Evolutionary conservation across 2,888 invertebrate genomes (phyloP).

Genomic region (Fabriciana adippe): DNA sequence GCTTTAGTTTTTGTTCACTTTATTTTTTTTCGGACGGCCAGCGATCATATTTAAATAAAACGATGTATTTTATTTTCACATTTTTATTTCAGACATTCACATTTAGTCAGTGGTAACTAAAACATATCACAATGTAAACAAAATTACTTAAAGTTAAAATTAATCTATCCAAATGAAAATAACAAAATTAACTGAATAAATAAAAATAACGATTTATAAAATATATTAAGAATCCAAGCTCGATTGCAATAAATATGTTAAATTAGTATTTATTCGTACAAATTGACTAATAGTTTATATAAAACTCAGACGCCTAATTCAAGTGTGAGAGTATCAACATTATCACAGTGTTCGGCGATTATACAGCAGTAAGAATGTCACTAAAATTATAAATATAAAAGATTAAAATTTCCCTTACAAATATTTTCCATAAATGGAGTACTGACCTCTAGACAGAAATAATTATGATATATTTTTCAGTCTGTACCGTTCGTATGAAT

Average conservation of each 20-base stretch:
- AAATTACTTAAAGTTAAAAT: slow-evolving; percentile 42
- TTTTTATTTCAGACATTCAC: slow-evolving; percentile 47
- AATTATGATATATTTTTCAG: slow-evolving; percentile 42
- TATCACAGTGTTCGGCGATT: slow-evolving; percentile 49
- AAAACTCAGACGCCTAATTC: slow-evolving; percentile 53
- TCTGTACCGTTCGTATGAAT: slow-evolving; percentile 33
- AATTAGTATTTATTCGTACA: slow-evolving; percentile 45
- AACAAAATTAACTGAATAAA: slow-evolving; percentile 25
- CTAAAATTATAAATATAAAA: slow-evolving; percentile 23
- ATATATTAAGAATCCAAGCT: slow-evolving; percentile 55
- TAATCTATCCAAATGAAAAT: slow-evolving; percentile 45
- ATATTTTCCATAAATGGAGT: slow-evolving; percentile 34
- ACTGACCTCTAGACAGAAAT: slow-evolving; percentile 50
- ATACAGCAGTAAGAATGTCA: slow-evolving; percentile 38
- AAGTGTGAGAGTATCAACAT: slow-evolving; percentile 57
- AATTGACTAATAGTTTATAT: slow-evolving; percentile 52
- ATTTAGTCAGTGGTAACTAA: slow-evolving; percentile 56
- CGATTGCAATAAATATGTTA: slow-evolving; percentile 51
- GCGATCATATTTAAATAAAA: slow-evolving; percentile 35
- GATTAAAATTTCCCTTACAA: slow-evolving; percentile 41
- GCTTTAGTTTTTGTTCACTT: slow-evolving; percentile 6
- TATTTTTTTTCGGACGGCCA: slow-evolving; percentile 3
- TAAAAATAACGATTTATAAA: slow-evolving; percentile 30
- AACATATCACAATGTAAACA: slow-evolving; percentile 48
- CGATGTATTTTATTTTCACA: slow-evolving; percentile 31